Conservation (phyloP, 2,113 vertebrate genomes). For the Pholis gunnellus region DNA sequence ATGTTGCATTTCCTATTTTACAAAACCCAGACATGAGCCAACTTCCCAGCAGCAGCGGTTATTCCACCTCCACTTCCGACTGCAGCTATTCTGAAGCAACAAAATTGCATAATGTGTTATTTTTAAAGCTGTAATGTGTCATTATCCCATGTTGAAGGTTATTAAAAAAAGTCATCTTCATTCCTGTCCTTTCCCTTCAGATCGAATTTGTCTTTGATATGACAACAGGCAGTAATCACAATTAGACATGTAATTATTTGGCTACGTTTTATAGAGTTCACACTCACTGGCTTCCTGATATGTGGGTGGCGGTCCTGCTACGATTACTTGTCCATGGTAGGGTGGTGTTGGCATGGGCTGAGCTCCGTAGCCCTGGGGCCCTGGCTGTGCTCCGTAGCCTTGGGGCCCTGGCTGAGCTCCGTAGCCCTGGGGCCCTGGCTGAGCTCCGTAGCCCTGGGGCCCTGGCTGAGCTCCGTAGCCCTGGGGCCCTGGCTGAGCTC, state of each 20-base stretch:
- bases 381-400: conserved; percentile 51
- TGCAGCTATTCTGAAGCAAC: conserved; percentile 1
- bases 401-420: conserved; percentile 71
- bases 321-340: conserved; percentile 80
- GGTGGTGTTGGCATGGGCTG: conserved; percentile 75
- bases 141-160: not conserved
- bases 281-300: conserved; percentile 89
- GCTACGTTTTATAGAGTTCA: not conserved
- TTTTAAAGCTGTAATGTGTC: not conserved
- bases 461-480: conserved; percentile 56
- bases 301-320: conserved; percentile 87
- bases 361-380: conserved; percentile 76
- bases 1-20: conserved; percentile 3
- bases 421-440: conserved; percentile 66
- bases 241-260: not conserved
- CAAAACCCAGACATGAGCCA: not conserved
- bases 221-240: not conserved
- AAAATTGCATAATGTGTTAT: not conserved
- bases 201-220: not conserved
- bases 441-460: conserved; percentile 63
- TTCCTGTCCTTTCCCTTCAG: not conserved
- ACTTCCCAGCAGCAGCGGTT: not conserved
- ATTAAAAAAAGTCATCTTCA: not conserved
- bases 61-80: conserved; percentile 8
- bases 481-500: conserved; percentile 66